phyloP scores from a whole-genome alignment of 2,113 vertebrate species.

The Grantiella picta region DNA sequence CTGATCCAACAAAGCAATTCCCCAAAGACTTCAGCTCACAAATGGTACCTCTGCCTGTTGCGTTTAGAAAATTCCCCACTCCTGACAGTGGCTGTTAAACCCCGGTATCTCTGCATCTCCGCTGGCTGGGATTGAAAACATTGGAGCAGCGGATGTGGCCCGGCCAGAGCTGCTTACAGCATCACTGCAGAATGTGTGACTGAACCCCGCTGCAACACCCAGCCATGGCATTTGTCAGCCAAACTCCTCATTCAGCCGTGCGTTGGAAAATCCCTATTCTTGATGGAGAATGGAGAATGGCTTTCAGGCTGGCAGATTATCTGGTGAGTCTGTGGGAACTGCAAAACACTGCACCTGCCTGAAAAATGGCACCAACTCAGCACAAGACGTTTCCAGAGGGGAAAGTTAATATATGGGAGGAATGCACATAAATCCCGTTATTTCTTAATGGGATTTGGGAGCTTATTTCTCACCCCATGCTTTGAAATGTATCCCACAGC shows the following conservation, averaged over 20 bases:
- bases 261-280: constrained; percentile 24
- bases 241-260: neutral
- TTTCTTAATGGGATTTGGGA: constrained; percentile 70
- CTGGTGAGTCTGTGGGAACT: constrained; percentile 45
- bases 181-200: neutral
- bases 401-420: constrained; percentile 63
- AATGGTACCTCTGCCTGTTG: too few species aligned
- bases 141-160: neutral
- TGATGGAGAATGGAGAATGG: constrained; percentile 4
- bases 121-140: neutral
- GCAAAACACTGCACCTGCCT: constrained; percentile 25
- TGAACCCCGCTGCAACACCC: neutral
- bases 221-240: neutral
- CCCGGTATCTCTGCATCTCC: accelerated
- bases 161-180: neutral
- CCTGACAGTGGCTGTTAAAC: neutral
- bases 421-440: constrained; percentile 72
- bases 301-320: constrained; percentile 57
- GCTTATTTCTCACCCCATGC: constrained; percentile 41
- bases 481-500: constrained; percentile 60
- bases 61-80: neutral
- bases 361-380: constrained; percentile 30
- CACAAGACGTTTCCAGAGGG: constrained; percentile 59
- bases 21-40: neutral
- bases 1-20: neutral